Percentiles rank a stretch among this genome's conserved stretches.
Evolutionary conservation across 2,797 vertebrate species (phyloP).

Genomic region (Macrochelys suwanniensis): DNA sequence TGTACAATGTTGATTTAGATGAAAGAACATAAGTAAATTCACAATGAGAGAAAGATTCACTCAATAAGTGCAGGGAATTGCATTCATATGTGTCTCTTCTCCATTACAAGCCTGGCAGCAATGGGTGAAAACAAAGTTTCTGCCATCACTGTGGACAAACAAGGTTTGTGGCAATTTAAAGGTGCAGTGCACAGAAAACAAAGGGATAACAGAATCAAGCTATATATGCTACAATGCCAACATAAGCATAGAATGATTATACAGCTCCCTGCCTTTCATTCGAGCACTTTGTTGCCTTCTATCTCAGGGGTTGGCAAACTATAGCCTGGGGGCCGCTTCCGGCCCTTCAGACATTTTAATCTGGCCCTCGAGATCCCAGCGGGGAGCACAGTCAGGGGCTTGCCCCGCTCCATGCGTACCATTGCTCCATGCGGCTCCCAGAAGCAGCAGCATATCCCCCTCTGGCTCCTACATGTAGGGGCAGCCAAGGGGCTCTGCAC

Average conservation of each 20-base stretch:
- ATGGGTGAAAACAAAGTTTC: not conserved
- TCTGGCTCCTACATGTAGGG: too few relatives aligned
- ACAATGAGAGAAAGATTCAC: not conserved
- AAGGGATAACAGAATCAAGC: not conserved
- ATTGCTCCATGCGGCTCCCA: too few relatives aligned
- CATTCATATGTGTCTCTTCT: not conserved
- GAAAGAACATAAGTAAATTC: not conserved
- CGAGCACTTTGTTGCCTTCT: not conserved
- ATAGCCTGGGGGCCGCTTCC: too few relatives aligned
- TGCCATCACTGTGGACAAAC: not conserved
- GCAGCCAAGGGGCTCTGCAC: too few relatives aligned
- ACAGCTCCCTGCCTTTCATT: not conserved
- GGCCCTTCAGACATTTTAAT: too few relatives aligned
- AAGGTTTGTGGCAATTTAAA: not conserved
- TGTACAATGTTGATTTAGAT: not conserved
- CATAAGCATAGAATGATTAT: not conserved
- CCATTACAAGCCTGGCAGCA: not conserved
- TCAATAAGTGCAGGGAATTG: too few relatives aligned
- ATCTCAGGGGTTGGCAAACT: too few relatives aligned
- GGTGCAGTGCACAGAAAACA: not conserved
- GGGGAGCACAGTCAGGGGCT: too few relatives aligned
- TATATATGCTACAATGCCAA: not conserved
- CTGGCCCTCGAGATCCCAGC: too few relatives aligned
- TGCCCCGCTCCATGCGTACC: too few relatives aligned
- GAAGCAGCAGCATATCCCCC: too few relatives aligned